Evolutionary conservation across 2,113 vertebrate genomes (phyloP).

Genomic region (Trematocara marginatum): DNA sequence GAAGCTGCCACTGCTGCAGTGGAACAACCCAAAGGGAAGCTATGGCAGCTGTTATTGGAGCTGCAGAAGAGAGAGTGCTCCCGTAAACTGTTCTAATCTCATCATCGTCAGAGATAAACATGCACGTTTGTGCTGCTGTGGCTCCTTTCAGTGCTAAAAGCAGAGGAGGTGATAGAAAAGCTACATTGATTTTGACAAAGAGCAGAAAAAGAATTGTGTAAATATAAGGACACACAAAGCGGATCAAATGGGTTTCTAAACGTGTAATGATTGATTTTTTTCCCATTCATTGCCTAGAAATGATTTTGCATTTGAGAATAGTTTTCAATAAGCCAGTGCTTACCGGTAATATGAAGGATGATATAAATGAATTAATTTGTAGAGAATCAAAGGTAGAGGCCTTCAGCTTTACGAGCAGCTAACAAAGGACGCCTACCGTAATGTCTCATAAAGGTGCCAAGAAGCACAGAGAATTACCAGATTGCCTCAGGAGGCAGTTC

Average conservation of each 20-base stretch:
- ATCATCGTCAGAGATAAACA: slow-evolving; percentile 50
- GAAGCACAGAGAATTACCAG: not conserved
- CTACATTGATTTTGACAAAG: slow-evolving; percentile 68
- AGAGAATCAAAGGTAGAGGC: slow-evolving; percentile 1
- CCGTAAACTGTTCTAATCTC: slow-evolving; percentile 48
- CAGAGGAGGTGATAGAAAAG: slow-evolving; percentile 20
- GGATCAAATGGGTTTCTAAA: slow-evolving; percentile 63
- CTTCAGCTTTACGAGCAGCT: not conserved
- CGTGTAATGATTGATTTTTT: slow-evolving; percentile 59
- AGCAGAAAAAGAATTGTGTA: slow-evolving; percentile 57
- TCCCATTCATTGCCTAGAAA: slow-evolving; percentile 6
- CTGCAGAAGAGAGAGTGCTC: slow-evolving; percentile 36
- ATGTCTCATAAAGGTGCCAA: not conserved
- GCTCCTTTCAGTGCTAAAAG: too few species aligned
- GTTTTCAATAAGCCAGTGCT: slow-evolving; percentile 30
- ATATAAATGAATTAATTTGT: slow-evolving; percentile 15
- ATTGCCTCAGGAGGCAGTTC: not conserved
- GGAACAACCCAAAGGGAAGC: slow-evolving; percentile 23
- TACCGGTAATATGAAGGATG: slow-evolving; percentile 32
- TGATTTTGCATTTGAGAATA: slow-evolving; percentile 35
- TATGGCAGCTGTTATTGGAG: slow-evolving; percentile 32
- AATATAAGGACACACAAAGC: slow-evolving; percentile 42
- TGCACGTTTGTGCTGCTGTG: too few species aligned
- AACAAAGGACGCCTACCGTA: not conserved
- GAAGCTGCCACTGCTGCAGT: slow-evolving; percentile 13